Evolutionary conservation across 2,888 invertebrate species (phyloP).

Genomic region (Nomada goodeniana): DNA sequence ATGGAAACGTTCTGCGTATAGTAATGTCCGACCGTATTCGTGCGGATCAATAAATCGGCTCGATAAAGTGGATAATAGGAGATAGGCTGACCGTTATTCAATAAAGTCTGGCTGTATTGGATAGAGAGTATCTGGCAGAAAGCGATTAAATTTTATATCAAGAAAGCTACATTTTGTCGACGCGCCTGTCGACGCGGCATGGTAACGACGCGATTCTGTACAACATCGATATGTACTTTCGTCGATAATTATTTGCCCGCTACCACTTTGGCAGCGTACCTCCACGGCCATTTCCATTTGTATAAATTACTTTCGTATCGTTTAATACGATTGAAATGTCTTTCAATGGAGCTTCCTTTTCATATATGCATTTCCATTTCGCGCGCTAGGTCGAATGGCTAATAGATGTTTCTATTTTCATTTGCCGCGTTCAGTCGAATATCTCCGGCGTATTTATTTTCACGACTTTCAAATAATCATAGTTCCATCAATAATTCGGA

Average conservation of each 20-base stretch:
- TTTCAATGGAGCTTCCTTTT: not conserved
- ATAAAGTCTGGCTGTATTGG: constrained; percentile 15
- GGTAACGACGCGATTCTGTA: constrained; percentile 20
- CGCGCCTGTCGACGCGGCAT: constrained; percentile 23
- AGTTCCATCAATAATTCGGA: no score
- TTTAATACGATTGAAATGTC: no score
- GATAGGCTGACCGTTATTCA: constrained; percentile 28
- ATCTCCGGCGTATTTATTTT: no score
- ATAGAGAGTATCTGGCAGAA: constrained; percentile 14
- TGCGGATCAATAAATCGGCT: constrained; percentile 29
- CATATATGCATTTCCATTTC: no score
- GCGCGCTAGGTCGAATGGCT: not conserved
- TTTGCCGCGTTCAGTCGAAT: not conserved
- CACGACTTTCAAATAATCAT: not conserved
- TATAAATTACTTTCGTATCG: not conserved
- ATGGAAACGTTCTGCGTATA: not conserved
- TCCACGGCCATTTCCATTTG: not conserved
- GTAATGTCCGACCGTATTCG: not conserved
- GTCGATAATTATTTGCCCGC: not conserved
- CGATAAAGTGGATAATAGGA: constrained; percentile 37
- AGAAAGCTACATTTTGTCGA: constrained; percentile 32
- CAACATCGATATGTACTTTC: constrained; percentile 14
- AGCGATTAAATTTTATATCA: constrained; percentile 55
- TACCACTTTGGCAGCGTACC: not conserved
- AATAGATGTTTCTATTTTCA: not conserved